A percentile compares a stretch with the other conserved stretches of the same genome.
These are phyloP conservation scores for Bucorvus abyssinicus DNA, from an alignment of 2,797 vertebrate genomes.

Conservation along the genomic window DNA sequence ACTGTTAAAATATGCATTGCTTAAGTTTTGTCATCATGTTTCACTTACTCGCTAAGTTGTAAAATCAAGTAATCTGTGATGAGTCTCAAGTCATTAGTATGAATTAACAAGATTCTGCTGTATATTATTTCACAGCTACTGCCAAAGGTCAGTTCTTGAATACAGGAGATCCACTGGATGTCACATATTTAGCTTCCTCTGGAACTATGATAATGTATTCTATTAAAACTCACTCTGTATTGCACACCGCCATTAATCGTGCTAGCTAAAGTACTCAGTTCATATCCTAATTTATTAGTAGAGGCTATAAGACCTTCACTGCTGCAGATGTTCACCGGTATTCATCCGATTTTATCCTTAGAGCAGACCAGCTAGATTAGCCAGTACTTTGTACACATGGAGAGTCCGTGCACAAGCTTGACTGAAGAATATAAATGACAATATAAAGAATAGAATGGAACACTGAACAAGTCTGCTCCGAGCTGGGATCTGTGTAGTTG, in stretches of 20 bases:
- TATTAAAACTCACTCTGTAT: background rate
- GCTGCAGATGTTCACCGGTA: background rate
- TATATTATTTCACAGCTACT: conserved; percentile 16
- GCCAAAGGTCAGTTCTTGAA: conserved; percentile 6
- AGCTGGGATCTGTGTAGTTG: background rate
- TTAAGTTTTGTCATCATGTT: conserved; percentile 27
- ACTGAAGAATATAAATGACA: background rate
- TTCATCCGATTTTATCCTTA: background rate
- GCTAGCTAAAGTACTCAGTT: background rate
- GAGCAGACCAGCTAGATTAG: background rate
- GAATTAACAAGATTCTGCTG: conserved; percentile 55
- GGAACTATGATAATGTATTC: background rate
- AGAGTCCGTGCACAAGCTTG: background rate
- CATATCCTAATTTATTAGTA: background rate
- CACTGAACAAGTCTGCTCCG: background rate
- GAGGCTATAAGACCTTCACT: background rate
- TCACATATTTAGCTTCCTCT: background rate
- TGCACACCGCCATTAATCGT: background rate
- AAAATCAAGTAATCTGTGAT: conserved; percentile 34
- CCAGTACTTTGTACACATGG: background rate
- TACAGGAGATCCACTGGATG: background rate
- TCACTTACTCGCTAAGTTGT: conserved; percentile 34
- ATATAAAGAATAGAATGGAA: background rate
- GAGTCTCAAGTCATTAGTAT: conserved; percentile 21
- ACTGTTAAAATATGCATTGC: background rate